Conservation (phyloP, 64 coral and sea anemone genomes). For the Stylophora pistillata region DNA sequence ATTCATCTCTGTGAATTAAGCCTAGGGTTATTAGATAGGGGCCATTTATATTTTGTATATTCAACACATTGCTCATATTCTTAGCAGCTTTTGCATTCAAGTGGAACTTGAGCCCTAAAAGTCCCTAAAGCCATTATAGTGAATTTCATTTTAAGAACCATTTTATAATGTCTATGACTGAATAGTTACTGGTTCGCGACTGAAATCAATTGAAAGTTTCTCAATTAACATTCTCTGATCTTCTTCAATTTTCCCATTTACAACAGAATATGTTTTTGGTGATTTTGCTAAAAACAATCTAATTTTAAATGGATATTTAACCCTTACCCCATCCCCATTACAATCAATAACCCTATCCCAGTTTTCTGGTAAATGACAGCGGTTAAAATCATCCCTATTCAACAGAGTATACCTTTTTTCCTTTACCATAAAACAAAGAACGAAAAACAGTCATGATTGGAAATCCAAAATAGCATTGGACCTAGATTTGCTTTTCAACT, state of each 20-base stretch:
- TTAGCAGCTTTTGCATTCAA: too few relatives aligned
- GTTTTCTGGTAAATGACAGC: conserved; percentile 18
- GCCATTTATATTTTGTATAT: too few relatives aligned
- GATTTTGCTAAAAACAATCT: conserved; percentile 26
- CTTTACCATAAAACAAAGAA: conserved; percentile 57
- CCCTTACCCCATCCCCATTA: conserved; percentile 50
- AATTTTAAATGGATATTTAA: conserved; percentile 41
- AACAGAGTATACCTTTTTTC: conserved; percentile 35
- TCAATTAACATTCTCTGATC: conserved; percentile 46
- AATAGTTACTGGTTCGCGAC: background rate
- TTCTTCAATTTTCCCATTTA: conserved; percentile 8
- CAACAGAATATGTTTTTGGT: conserved; percentile 1
- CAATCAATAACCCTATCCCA: conserved; percentile 42
- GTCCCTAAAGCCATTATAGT: too few relatives aligned
- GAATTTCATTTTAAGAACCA: too few relatives aligned
- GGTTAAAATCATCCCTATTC: conserved; percentile 9
- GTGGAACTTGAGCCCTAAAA: too few relatives aligned
- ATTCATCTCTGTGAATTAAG: too few relatives aligned
- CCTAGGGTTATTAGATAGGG: too few relatives aligned
- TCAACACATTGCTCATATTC: too few relatives aligned
- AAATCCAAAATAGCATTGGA: conserved; percentile 34
- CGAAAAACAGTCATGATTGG: conserved; percentile 60
- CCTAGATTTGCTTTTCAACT: background rate
- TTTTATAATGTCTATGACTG: too few relatives aligned
- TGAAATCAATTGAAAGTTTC: conserved; percentile 50